phyloP scores from a whole-genome alignment of 2,797 vertebrate genomes.

The Oophaga sylvatica region DNA sequence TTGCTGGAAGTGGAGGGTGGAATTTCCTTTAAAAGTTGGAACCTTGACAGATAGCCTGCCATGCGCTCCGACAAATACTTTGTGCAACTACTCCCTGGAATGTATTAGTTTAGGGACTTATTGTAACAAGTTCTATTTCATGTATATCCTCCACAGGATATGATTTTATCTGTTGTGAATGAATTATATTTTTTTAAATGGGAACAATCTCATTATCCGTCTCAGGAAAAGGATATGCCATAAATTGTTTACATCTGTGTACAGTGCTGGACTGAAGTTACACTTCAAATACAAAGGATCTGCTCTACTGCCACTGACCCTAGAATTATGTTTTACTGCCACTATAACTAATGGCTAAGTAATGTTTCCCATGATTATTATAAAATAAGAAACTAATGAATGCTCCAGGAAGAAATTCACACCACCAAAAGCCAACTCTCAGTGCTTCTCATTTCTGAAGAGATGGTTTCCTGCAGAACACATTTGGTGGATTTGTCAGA shows the following conservation, averaged over 20 bases:
- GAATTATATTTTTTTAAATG: slow-evolving; percentile 39
- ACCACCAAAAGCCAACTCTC: neutral
- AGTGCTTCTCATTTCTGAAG: neutral
- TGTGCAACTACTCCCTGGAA: slow-evolving; percentile 41
- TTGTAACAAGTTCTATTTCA: slow-evolving; percentile 49
- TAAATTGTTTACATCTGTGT: slow-evolving; percentile 50
- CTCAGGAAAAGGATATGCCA: slow-evolving; percentile 48
- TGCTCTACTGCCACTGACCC: neutral
- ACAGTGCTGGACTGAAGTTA: neutral
- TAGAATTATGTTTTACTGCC: neutral
- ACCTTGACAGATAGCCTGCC: slow-evolving; percentile 49
- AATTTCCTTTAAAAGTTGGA: slow-evolving; percentile 59
- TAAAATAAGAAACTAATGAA: neutral
- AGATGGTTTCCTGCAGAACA: neutral
- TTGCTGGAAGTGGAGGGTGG: slow-evolving; percentile 52
- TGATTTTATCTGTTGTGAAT: slow-evolving; percentile 57
- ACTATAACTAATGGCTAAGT: neutral
- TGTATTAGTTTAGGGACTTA: slow-evolving; percentile 40
- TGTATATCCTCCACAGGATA: slow-evolving; percentile 50
- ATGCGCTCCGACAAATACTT: slow-evolving; percentile 37
- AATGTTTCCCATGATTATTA: neutral
- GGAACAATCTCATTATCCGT: slow-evolving; percentile 41
- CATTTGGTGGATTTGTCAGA: neutral
- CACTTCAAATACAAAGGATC: neutral
- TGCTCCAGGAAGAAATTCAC: neutral